phyloP scores from a whole-genome alignment of 2,888 invertebrate species.

The Heterodera filipjevi region DNA sequence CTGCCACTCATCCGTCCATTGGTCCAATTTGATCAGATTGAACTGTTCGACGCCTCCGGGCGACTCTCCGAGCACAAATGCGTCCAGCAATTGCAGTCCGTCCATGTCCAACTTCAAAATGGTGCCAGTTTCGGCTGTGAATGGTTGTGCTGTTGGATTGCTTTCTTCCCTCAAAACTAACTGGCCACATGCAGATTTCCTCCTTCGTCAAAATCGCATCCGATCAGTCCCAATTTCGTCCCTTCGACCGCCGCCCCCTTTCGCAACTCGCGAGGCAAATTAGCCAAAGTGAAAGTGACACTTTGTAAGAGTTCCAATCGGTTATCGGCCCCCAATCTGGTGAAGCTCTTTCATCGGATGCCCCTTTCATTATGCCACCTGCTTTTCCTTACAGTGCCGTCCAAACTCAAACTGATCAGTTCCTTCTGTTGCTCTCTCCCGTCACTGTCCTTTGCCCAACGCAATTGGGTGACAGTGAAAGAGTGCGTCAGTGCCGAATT shows the following conservation, averaged over 20 bases:
- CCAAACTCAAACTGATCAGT: constrained; percentile 20
- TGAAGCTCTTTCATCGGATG: not conserved
- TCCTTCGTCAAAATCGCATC: not conserved
- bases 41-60: not conserved
- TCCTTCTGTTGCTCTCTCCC: constrained; percentile 21
- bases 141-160: constrained; percentile 11
- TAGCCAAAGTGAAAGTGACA: constrained; percentile 29
- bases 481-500: constrained; percentile 33
- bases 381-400: constrained; percentile 16
- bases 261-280: constrained; percentile 41
- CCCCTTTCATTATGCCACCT: not conserved
- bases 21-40: not conserved
- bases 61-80: not conserved
- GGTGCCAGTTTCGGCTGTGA: constrained; percentile 20
- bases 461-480: constrained; percentile 39
- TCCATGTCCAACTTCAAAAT: constrained; percentile 2
- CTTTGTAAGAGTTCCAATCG: constrained; percentile 41
- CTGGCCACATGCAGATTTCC: constrained; percentile 37
- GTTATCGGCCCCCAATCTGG: constrained; percentile 39
- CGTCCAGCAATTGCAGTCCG: not conserved
- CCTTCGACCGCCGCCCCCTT: constrained; percentile 25
- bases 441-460: constrained; percentile 35
- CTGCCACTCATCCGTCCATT: not conserved
- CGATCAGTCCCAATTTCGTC: constrained; percentile 39
- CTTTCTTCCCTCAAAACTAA: constrained; percentile 4